Evolutionary conservation across 2,888 invertebrate genomes (phyloP), one percentile per base, ranked within the genome.

Genomic region (Aleiodes leptofemur): DNA sequence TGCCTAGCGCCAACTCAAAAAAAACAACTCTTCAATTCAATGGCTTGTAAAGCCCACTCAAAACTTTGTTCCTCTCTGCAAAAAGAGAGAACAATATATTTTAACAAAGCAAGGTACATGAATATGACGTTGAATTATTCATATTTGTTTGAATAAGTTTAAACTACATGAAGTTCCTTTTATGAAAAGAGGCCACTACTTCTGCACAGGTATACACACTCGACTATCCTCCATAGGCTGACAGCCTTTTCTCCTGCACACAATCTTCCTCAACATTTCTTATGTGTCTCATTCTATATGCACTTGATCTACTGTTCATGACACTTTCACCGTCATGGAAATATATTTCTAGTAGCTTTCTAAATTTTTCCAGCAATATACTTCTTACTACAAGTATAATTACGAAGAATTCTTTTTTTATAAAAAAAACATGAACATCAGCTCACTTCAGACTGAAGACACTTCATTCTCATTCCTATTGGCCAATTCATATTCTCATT

Each of bases 41-140:
- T 56, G 56, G 29, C 56, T 56, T 56, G 56, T 56, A 23, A 56
- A 56, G 9, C 43, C 4, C 8, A 9, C 8, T 56, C 29, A 23
- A 56, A 11, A 23, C 56, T 29, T 29, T 23, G 14, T 14, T 51
- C 9, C 43, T 9, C 57, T 14, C 34, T 34, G 7, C 11, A 29
- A 57, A 23, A 38, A 64, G 34, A 16, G n/a, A 53, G 51, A 68
- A 68, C 68, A 68, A 68, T 51, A 68, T 34, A 29, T 29, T 68
- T 29, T 29, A 68, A 68, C 68, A 51, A 68, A 29, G 14, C 3
- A 11, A 8, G 68, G 7, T n/a, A 51, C 53, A 51, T 31, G 68
- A 68, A 68, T 68, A 68, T 34, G n/a, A 51, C 29, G 51, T 51
- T 68, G 68, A 68, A 68, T 68, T 68, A 68, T 68, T 68, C 68